Base-by-base conservation (phyloP, 2,797 vertebrate species). In the Ara ararauna region DNA sequence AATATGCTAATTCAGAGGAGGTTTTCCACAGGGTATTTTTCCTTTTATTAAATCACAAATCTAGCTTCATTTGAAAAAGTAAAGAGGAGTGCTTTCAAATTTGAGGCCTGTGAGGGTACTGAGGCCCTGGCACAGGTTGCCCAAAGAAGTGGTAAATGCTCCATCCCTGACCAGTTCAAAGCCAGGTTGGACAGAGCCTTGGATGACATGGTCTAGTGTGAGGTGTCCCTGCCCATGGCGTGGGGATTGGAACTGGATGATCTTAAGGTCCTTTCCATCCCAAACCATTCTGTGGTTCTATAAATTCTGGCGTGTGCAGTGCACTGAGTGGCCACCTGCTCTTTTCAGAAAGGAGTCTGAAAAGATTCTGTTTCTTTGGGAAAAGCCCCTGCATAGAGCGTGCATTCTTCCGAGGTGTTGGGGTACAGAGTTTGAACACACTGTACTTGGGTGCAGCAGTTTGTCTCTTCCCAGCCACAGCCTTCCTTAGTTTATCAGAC, bases 401-500 rank as follows among this genome's bases (percentile, higher is more conserved):
- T 36, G 77, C 24, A 36, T 45, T 58, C 4, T 7, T 93, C 85
- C 1, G 13, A 80, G 73, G 30, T 3, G 0, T 23, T 48, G 94
- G 85, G 90, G 79, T 51, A 73, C 92, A 3, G 64, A 20, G 61
- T 38, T 51, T 65, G 93, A 62, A 86, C 93, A 45, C 5, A 4
- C 5, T 91, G 94, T 95, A 13, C 89, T 94, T 0, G 4, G 78
- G 68, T 62, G 7, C 85, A 95, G 89, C 93, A 74, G 89, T 89
- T 85, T 93, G 93, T 93, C 92, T 91, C 40, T 44, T 83, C 71
- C n/a, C 77, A 92, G 67, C 89, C 90, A 85, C 86, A 70, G 48
- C 16, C 86, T 96, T 92, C 89, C 95, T 92, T 72, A 23, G 65
- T 85, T 95, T 95, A 96, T 95, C 95, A 16, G 93, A 7, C 90